Conservation (phyloP, 2,113 vertebrate species). For the Ammodytes marinus region DNA sequence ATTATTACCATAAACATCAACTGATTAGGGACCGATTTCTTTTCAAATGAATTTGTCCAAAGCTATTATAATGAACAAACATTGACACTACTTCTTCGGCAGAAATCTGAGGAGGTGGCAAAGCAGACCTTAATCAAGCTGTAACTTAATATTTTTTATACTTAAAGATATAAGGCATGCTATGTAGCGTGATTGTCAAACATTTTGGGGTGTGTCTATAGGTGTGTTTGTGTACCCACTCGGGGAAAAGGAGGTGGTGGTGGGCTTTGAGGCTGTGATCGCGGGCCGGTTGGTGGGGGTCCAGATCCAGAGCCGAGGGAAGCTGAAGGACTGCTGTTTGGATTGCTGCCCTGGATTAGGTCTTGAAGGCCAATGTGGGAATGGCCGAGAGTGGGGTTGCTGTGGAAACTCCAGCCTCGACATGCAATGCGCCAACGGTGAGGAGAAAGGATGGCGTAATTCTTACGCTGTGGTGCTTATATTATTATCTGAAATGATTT, state of each 20-base stretch:
- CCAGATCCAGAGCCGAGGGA: conserved; percentile 89
- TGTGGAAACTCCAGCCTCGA: conserved; percentile 81
- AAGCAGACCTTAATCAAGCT: background rate
- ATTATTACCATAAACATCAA: no score
- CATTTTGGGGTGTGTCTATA: conserved; percentile 51
- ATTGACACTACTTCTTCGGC: background rate
- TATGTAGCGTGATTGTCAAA: background rate
- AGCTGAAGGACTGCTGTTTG: conserved; percentile 89
- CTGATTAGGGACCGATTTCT: no score
- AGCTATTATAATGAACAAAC: no score
- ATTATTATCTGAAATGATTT: background rate
- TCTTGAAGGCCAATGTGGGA: conserved; percentile 80
- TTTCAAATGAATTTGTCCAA: no score
- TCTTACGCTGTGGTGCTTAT: background rate
- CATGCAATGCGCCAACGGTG: conserved; percentile 88
- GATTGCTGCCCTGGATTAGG: conserved; percentile 82
- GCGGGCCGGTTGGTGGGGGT: conserved; percentile 89
- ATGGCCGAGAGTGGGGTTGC: conserved; percentile 84
- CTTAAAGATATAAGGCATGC: no score
- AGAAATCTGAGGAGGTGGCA: background rate
- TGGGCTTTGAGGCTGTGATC: conserved; percentile 89
- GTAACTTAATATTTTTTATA: background rate
- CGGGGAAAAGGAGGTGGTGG: conserved; percentile 93
- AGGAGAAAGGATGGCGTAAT: conserved; percentile 37
- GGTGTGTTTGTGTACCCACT: conserved; percentile 96